Conservation (phyloP, 2,797 vertebrate species). For the Sebastes hubbsi region DNA sequence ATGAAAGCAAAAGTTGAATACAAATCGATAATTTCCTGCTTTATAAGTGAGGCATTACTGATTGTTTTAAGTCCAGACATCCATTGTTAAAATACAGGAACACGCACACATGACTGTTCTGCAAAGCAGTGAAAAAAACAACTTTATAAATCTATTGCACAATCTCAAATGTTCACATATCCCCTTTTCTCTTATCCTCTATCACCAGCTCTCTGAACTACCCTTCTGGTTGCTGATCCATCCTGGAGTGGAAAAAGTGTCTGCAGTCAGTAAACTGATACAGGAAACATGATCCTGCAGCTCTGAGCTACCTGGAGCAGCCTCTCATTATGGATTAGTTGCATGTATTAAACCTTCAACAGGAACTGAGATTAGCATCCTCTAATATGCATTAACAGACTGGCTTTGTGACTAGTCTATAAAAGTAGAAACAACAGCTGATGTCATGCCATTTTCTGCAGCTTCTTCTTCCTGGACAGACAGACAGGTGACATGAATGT, state of each 20-base stretch:
- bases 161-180: background rate
- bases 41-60: fast-evolving
- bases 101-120: background rate
- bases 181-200: too few species aligned
- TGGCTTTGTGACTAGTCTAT: background rate
- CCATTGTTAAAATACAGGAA: conserved; percentile 19
- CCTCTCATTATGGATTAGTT: conserved; percentile 6
- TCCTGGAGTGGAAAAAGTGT: conserved; percentile 27
- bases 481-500: conserved; percentile 30
- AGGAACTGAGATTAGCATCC: background rate
- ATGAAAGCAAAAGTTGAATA: background rate
- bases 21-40: background rate
- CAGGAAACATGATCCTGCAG: conserved; percentile 44
- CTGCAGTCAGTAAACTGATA: conserved; percentile 49
- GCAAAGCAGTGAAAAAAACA: background rate
- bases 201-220: background rate
- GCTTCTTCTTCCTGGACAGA: background rate
- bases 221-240: background rate
- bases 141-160: background rate
- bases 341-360: background rate
- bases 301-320: conserved; percentile 35
- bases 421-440: background rate
- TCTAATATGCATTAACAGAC: background rate
- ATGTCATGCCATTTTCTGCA: conserved; percentile 28
- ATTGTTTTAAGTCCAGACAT: background rate